Evolutionary conservation across 2,888 invertebrate genomes (phyloP).

Genomic region (Marasmarcha lunaedactyla): DNA sequence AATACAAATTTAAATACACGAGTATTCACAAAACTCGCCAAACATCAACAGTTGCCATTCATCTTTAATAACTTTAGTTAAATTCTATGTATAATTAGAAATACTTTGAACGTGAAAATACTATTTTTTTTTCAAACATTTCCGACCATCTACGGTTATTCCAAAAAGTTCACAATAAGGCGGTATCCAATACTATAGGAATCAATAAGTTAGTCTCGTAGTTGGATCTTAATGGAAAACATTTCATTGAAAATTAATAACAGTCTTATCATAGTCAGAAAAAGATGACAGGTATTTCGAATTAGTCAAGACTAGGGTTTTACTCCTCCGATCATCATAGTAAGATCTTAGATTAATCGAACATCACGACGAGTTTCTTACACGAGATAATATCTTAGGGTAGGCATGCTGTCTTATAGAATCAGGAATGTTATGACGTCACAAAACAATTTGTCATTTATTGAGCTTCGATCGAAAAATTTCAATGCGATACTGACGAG

Average conservation of each 20-base stretch:
- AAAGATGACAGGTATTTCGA: slow-evolving; percentile 21
- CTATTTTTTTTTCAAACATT: background rate
- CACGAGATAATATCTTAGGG: background rate
- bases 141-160: background rate
- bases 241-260: slow-evolving; percentile 33
- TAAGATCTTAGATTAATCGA: slow-evolving; percentile 21
- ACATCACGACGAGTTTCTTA: too few relatives aligned
- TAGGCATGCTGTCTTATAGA: slow-evolving; percentile 12
- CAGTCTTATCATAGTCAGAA: slow-evolving; percentile 50
- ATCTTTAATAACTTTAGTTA: slow-evolving; percentile 10
- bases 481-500: background rate
- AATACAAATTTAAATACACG: slow-evolving; percentile 36
- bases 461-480: background rate
- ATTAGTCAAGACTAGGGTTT: slow-evolving; percentile 31
- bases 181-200: too few relatives aligned
- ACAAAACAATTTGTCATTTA: slow-evolving; percentile 2
- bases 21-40: slow-evolving; percentile 41
- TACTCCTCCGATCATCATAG: slow-evolving; percentile 33
- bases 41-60: slow-evolving; percentile 26
- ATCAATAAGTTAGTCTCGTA: too few relatives aligned
- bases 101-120: slow-evolving; percentile 7
- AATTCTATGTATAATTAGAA: slow-evolving; percentile 8
- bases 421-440: slow-evolving; percentile 18
- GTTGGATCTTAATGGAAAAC: background rate
- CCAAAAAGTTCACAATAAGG: too few relatives aligned